These are phyloP conservation scores for Spizaetus ornatus DNA, from an alignment of 2,113 vertebrate genomes.

Conservation along the genomic window DNA sequence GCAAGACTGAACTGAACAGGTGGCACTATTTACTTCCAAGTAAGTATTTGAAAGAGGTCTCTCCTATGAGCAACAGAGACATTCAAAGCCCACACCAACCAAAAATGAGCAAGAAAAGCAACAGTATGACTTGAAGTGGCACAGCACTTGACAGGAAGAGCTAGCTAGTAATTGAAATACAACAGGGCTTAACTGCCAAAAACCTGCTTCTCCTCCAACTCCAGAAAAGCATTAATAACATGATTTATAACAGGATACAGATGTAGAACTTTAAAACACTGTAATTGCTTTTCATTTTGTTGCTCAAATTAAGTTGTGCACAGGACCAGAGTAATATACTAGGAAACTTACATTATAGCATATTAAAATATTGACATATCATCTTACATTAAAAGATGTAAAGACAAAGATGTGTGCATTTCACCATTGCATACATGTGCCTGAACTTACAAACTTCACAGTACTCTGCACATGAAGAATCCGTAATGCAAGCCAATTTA, in stretches of 20 bases:
- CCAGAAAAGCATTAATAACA: neutral
- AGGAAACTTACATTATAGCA: neutral
- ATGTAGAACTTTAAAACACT: rapidly evolving
- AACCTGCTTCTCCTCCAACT: neutral
- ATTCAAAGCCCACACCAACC: neutral
- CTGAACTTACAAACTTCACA: neutral
- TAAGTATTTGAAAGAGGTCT: neutral
- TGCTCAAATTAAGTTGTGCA: neutral
- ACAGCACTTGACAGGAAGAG: neutral
- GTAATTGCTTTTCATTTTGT: neutral
- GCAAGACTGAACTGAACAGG: neutral
- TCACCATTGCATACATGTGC: neutral
- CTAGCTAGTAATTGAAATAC: neutral
- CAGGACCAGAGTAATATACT: neutral
- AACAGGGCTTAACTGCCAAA: neutral
- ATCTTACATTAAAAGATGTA: neutral
- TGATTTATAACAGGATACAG: neutral
- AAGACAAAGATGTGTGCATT: neutral
- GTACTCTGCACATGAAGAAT: neutral
- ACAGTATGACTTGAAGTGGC: rapidly evolving
- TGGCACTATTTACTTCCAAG: neutral
- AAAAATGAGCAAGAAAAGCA: neutral
- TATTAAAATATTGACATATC: neutral
- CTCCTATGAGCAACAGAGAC: neutral
- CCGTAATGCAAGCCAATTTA: neutral